Percentiles rank a stretch among this genome's conserved stretches.
Evolutionary conservation across 30 jellyfish, hydroid and myxozoan genomes (phyloP).

Genomic region (Cassiopea xamachana): DNA sequence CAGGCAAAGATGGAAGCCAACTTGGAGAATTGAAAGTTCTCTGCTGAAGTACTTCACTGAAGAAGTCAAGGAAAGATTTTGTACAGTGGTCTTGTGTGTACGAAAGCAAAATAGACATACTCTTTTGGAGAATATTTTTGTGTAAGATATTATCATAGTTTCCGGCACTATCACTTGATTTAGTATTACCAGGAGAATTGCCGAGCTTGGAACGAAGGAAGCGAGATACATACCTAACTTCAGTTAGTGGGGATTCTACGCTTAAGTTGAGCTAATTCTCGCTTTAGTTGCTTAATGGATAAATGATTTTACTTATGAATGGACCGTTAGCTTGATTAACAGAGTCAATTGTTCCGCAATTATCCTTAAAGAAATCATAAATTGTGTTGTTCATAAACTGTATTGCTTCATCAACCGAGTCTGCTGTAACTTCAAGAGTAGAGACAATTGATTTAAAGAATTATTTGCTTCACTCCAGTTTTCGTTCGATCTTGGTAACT

Average conservation of each 20-base stretch:
- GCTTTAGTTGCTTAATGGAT: not conserved
- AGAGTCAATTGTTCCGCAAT: not conserved
- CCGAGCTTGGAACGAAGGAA: not conserved
- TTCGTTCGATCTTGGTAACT: too few species aligned
- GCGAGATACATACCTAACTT: not conserved
- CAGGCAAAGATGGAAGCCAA: not conserved
- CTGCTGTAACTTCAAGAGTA: not conserved
- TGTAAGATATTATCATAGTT: not conserved
- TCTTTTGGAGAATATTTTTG: not conserved
- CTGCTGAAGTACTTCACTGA: not conserved
- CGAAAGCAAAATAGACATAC: not conserved
- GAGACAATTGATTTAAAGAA: too few species aligned
- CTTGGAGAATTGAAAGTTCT: not conserved
- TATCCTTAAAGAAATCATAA: not conserved
- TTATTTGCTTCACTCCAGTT: too few species aligned
- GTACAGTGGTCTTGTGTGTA: not conserved
- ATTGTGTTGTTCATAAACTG: not conserved
- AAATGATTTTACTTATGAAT: not conserved
- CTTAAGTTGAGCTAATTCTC: not conserved
- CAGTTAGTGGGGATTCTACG: not conserved
- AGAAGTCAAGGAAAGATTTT: not conserved
- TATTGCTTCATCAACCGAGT: not conserved
- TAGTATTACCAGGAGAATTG: not conserved
- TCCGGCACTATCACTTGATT: not conserved
- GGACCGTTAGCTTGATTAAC: not conserved